Conservation (phyloP, 2,797 vertebrate species). For the Carapus acus region DNA sequence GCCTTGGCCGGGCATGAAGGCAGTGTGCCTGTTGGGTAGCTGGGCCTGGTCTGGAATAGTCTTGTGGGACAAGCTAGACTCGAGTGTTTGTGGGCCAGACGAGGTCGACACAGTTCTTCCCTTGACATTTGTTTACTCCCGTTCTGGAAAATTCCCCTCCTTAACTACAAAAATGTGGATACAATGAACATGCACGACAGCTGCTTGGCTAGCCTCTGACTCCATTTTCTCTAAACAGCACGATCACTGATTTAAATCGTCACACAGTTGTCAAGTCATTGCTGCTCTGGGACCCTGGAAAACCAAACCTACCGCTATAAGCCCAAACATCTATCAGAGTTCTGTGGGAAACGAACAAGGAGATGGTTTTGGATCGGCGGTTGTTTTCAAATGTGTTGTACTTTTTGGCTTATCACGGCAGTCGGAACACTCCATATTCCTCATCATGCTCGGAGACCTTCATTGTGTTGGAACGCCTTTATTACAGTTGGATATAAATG, state of each 20-base stretch:
- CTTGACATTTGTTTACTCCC: slow-evolving; percentile 3
- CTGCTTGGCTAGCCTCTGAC: not conserved
- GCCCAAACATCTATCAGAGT: not conserved
- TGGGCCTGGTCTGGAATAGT: slow-evolving; percentile 14
- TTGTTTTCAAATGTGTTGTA: slow-evolving; percentile 1
- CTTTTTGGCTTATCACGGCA: not conserved
- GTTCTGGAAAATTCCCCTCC: not conserved
- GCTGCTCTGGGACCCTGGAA: not conserved
- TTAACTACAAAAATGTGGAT: not conserved
- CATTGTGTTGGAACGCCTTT: slow-evolving; percentile 6
- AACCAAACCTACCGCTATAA: not conserved
- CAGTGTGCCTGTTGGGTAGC: slow-evolving; percentile 35
- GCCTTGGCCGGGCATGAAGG: slow-evolving; percentile 49
- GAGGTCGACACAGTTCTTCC: not conserved
- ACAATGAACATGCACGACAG: not conserved
- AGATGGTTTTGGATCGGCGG: not conserved
- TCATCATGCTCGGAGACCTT: not conserved
- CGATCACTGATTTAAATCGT: not conserved
- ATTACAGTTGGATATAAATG: slow-evolving; percentile 19
- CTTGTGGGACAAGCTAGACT: not conserved
- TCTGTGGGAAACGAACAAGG: slow-evolving; percentile 3
- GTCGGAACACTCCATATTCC: not conserved
- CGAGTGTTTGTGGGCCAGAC: not conserved
- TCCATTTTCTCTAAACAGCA: not conserved
- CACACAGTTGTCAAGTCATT: not conserved